These are phyloP conservation scores for Drosophila nannoptera DNA, from an alignment of 1,140 invertebrate genomes.

Conservation along the genomic window DNA sequence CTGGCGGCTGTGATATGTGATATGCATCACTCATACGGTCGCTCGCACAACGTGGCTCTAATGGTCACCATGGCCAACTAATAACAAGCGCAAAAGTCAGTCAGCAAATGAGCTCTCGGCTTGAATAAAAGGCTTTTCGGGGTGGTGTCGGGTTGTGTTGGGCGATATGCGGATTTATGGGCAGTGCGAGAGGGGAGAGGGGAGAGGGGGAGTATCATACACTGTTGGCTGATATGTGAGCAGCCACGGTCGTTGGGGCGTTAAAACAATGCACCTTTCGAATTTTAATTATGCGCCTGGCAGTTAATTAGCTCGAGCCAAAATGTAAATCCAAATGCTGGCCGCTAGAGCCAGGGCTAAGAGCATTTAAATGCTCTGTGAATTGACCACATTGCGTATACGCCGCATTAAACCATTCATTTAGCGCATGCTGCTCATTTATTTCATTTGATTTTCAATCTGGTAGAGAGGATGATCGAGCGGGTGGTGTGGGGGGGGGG, in stretches of 20 bases:
- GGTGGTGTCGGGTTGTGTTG: no score
- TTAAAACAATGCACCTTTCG: constrained; percentile 41
- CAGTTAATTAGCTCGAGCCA: constrained; percentile 33
- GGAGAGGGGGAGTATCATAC: constrained; percentile 17
- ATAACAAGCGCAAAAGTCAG: constrained; percentile 35
- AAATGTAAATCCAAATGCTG: constrained; percentile 26
- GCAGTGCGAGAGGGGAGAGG: no score
- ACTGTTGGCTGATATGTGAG: constrained; percentile 42
- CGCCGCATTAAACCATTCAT: constrained; percentile 27
- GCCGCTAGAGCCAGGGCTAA: not conserved
- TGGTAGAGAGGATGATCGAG: no score
- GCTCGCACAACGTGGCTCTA: constrained; percentile 8
- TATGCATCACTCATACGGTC: constrained; percentile 14
- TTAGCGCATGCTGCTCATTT: constrained; percentile 10
- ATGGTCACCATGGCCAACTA: constrained; percentile 34
- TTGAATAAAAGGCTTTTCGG: no score
- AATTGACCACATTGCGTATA: constrained; percentile 42
- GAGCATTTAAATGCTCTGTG: constrained; percentile 4
- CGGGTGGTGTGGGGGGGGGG: not conserved
- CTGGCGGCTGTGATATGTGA: constrained; percentile 39
- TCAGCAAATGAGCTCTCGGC: constrained; percentile 26
- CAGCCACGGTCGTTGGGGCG: constrained; percentile 19
- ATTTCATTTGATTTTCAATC: constrained; percentile 12
- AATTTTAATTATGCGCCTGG: constrained; percentile 43
- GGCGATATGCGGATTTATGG: not conserved